These are phyloP conservation scores for Perodicticus potto DNA, from an alignment of 2,797 vertebrate species.

Conservation along the genomic window DNA sequence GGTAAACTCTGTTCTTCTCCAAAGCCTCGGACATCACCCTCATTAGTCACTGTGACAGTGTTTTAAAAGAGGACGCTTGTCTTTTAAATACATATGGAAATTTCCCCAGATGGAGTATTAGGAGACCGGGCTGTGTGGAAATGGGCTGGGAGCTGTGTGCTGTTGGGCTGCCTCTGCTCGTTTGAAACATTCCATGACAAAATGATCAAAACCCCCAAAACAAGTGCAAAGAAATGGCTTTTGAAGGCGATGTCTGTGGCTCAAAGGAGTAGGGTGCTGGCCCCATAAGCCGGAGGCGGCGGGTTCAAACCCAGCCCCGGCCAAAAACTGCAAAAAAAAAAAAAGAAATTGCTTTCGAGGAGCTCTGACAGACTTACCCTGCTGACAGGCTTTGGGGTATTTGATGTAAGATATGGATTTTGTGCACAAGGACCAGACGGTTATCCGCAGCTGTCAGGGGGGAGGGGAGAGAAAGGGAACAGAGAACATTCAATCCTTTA, in stretches of 20 bases:
- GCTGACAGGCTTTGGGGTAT: conserved; percentile 97
- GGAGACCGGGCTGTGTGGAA: rapidly evolving
- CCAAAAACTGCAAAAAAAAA: too few species aligned
- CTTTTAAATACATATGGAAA: not conserved
- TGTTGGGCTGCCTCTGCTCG: not conserved
- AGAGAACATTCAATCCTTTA: not conserved
- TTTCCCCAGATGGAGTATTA: rapidly evolving
- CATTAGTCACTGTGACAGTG: rapidly evolving
- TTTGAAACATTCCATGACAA: not conserved
- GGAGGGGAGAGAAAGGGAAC: conserved; percentile 57
- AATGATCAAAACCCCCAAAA: not conserved
- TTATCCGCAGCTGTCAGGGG: conserved; percentile 94
- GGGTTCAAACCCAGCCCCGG: too few species aligned
- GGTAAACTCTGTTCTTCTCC: rapidly evolving
- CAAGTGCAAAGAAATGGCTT: rapidly evolving
- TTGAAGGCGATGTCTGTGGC: too few species aligned
- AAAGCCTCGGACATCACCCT: rapidly evolving
- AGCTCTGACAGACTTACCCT: conserved; percentile 90
- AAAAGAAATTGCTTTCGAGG: rapidly evolving
- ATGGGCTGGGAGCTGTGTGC: rapidly evolving
- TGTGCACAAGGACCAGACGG: conserved; percentile 98
- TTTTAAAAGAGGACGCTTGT: not conserved
- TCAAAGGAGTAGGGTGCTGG: too few species aligned
- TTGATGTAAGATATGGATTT: conserved; percentile 99
- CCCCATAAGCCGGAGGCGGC: too few species aligned